These are phyloP conservation scores for Adelphocoris suturalis DNA, from an alignment of 2,888 invertebrate genomes.

Conservation along the genomic window DNA sequence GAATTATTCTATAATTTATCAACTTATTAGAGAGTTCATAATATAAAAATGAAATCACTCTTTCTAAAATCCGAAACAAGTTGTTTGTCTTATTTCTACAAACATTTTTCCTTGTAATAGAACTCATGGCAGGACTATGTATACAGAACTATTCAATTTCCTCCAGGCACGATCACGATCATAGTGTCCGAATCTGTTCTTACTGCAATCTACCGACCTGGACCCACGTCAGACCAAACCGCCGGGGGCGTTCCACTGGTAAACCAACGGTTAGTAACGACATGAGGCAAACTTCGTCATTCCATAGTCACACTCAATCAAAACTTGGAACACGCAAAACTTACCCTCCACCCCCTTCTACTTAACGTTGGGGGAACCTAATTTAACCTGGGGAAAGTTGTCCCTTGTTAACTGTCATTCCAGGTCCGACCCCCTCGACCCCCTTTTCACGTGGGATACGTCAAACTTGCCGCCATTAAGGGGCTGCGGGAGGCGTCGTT, in stretches of 20 bases:
- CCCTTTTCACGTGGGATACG: not conserved
- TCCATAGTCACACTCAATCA: conserved; percentile 61
- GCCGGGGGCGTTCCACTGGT: not conserved
- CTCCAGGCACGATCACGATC: no score
- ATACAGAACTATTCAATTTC: no score
- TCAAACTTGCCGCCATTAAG: conserved; percentile 22
- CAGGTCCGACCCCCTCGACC: not conserved
- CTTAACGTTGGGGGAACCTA: conserved; percentile 12
- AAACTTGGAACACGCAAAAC: conserved; percentile 51
- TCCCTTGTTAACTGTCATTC: conserved; percentile 36
- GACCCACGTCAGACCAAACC: not conserved
- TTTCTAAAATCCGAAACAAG: no score
- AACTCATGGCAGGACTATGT: no score
- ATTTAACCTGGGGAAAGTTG: conserved; percentile 30
- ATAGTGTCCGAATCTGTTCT: no score
- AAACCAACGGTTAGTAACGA: not conserved
- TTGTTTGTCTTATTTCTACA: no score
- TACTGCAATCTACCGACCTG: not conserved
- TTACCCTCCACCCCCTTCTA: conserved; percentile 2
- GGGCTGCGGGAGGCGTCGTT: conserved; percentile 9
- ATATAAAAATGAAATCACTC: no score
- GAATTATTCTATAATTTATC: no score
- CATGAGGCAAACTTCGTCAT: conserved; percentile 56
- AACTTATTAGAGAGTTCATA: no score
- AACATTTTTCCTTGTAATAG: no score